These are phyloP conservation scores for Acanthoscelides obtectus DNA, from an alignment of 2,888 invertebrate genomes.

Conservation along the genomic window DNA sequence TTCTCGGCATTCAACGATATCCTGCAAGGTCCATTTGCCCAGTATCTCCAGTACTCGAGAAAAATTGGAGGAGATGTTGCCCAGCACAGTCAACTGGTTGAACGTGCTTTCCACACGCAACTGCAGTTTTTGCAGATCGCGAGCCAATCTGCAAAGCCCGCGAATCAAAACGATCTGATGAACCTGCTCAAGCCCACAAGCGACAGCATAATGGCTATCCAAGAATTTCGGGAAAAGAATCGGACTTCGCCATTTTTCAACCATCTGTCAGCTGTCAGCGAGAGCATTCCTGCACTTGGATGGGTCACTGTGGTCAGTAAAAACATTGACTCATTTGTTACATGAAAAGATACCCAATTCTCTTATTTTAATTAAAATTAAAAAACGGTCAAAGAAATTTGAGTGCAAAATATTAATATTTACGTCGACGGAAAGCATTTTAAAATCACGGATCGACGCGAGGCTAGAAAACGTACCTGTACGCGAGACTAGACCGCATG, in stretches of 20 bases:
- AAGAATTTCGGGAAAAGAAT: slow-evolving; percentile 84
- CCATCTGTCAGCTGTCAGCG: slow-evolving; percentile 91
- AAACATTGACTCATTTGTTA: too few species aligned
- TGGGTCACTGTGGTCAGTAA: slow-evolving; percentile 84
- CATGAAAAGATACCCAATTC: too few species aligned
- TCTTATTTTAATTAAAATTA: too few species aligned
- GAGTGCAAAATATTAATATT: too few species aligned
- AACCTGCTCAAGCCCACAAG: slow-evolving; percentile 77
- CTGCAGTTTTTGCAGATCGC: slow-evolving; percentile 76
- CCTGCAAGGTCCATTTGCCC: slow-evolving; percentile 66
- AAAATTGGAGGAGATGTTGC: slow-evolving; percentile 84
- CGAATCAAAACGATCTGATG: slow-evolving; percentile 65
- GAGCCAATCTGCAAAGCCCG: slow-evolving; percentile 70
- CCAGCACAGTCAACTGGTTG: slow-evolving; percentile 73
- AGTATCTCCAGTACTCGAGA: slow-evolving; percentile 68
- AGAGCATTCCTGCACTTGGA: slow-evolving; percentile 91
- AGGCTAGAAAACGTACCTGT: too few species aligned
- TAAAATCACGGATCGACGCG: too few species aligned
- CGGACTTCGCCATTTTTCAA: slow-evolving; percentile 86
- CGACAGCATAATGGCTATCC: slow-evolving; percentile 74
- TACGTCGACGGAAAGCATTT: too few species aligned
- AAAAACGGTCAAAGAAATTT: too few species aligned
- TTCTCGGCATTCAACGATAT: slow-evolving; percentile 70
- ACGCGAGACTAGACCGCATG: too few species aligned
- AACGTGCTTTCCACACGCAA: slow-evolving; percentile 78